Percentiles rank a stretch among this genome's conserved stretches.
These are phyloP conservation scores for Elysia chlorotica DNA, from an alignment of 1,140 invertebrate genomes.

Conservation along the genomic window DNA sequence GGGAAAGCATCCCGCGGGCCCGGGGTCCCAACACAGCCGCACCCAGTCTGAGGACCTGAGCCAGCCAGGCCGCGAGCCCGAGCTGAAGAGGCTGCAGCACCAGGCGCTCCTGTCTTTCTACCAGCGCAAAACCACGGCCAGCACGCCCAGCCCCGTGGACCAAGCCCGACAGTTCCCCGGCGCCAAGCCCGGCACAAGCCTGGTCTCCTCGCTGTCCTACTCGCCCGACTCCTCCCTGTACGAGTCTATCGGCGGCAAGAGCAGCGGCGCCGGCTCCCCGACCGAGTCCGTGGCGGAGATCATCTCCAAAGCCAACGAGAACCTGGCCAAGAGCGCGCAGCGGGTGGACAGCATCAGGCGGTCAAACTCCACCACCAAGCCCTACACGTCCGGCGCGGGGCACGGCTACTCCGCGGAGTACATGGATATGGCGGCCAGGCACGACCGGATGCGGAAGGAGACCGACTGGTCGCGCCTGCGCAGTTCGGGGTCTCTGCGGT, in stretches of 20 bases:
- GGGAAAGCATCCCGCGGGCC: no score
- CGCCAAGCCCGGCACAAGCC: no score
- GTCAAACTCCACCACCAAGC: conserved; percentile 42
- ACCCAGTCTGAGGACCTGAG: conserved; percentile 1
- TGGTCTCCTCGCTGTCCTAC: no score
- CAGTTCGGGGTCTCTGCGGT: conserved; percentile 33
- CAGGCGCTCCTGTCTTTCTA: conserved; percentile 85
- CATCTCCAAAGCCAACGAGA: conserved; percentile 32
- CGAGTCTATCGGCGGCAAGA: conserved; percentile 8
- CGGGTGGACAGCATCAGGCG: conserved; percentile 46
- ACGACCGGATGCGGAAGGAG: conserved; percentile 32
- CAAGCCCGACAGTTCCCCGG: neutral
- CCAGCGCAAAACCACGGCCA: conserved; percentile 70
- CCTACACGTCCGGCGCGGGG: conserved; percentile 36
- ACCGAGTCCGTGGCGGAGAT: conserved; percentile 29
- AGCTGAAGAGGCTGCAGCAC: conserved; percentile 81
- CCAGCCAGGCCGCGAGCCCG: conserved; percentile 65
- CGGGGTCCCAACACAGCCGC: no score
- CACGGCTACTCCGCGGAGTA: conserved; percentile 44
- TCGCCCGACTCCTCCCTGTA: conserved; percentile 28
- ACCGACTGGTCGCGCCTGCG: conserved; percentile 51
- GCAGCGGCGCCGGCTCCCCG: conserved; percentile 2
- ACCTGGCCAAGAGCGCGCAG: conserved; percentile 36
- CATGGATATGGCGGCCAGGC: conserved; percentile 45
- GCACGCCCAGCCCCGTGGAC: neutral